Base-by-base conservation (phyloP, 2,797 vertebrate genomes). In the Graptemys geographica region DNA sequence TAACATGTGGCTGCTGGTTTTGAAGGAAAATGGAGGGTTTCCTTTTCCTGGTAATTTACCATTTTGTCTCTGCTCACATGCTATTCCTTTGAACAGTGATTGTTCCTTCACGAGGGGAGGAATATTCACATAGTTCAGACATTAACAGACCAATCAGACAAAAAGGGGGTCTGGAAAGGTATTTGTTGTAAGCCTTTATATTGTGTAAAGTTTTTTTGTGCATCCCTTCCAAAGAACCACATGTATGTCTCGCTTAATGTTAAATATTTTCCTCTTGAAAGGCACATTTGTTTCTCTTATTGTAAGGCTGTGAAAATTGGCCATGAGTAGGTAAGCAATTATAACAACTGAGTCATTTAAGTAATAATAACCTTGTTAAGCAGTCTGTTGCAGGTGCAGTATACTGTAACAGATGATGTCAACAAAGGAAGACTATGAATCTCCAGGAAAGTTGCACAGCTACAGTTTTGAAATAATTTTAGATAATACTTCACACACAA, bases 41-140 rank as follows among this genome's bases (percentile, higher is more conserved):
- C 55, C 89, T 94, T 91, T 81, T 83, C 92, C 91, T 94, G 33
- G 62, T 87, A 87, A 94, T 90, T n/a, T 85, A 94, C 89, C 53
- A 44, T 8, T 81, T 85, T 65, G 33, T 90, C 90, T 79, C 79
- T 94, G 96, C 91, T 89, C 56, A 91, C 93, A 94, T 92, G 84
- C 80, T 88, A 28, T 80, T 91, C 88, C 69, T 96, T 95, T 88
- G 89, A 94, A 86, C 88, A 96, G 90, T 44, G 89, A 56, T 65
- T 87, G 87, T 8, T 90, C 25, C 79, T 94, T 90, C 93, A 96
- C 76, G 57, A 65, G 90, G 57, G 49, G 86, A 92, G 1, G 65
- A 81, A 59, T 11, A 25, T 37, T 79, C 72, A 92, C 55, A 84
- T 80, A 91, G 87, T 92, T 96, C 92, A 94, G 81, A 93, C 6